phyloP scores from a whole-genome alignment of 1,140 invertebrate species.

The Wasmannia auropunctata region DNA sequence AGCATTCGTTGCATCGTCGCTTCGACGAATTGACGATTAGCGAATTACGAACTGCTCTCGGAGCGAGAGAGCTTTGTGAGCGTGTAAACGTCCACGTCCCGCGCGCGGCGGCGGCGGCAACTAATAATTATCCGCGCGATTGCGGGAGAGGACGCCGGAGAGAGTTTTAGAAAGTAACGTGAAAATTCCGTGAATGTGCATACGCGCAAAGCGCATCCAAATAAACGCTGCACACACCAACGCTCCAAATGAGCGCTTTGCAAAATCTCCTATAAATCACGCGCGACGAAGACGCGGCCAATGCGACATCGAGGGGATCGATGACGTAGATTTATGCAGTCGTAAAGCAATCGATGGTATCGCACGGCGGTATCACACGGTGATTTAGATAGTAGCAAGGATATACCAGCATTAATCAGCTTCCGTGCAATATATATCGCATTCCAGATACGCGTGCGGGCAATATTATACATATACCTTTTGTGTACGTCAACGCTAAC shows the following conservation, averaged over 20 bases:
- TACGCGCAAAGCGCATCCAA: conserved; percentile 19
- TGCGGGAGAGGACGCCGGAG: neutral
- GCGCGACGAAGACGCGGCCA: neutral
- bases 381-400: conserved; percentile 41
- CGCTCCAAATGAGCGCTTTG: neutral
- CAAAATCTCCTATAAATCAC: conserved; percentile 17
- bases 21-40: conserved; percentile 36
- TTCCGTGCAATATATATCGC: conserved; percentile 25
- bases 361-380: conserved; percentile 14
- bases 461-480: neutral
- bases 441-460: conserved; percentile 3
- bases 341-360: conserved; percentile 47
- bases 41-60: conserved; percentile 27
- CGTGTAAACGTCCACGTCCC: conserved; percentile 9
- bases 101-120: neutral
- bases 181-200: conserved; percentile 14
- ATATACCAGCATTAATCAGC: conserved; percentile 23
- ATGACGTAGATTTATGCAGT: conserved; percentile 26
- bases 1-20: conserved; percentile 5
- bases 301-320: neutral
- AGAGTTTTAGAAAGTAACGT: conserved; percentile 55
- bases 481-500: neutral
- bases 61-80: conserved; percentile 24
- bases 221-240: too few relatives aligned
- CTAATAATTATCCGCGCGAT: conserved; percentile 30